Conservation (phyloP, 2,113 vertebrate species). For the Vicugna pacos region DNA sequence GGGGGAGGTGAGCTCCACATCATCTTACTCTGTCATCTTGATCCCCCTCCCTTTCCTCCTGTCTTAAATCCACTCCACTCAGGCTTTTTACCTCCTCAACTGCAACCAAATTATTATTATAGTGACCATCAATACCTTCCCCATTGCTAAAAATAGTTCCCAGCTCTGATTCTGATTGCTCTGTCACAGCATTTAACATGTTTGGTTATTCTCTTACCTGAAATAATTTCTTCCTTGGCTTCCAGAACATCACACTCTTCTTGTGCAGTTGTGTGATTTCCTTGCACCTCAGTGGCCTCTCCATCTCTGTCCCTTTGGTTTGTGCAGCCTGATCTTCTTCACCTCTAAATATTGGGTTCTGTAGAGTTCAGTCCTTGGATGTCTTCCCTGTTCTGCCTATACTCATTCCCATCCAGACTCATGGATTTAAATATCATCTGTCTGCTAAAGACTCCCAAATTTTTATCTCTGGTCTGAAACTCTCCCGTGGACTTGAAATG, state of each 20-base stretch:
- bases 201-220: not conserved
- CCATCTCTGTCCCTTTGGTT: not conserved
- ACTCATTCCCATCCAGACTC: not conserved
- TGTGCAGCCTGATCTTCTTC: not conserved
- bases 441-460: not conserved
- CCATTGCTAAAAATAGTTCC: not conserved
- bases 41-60: not conserved
- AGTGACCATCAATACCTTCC: not conserved
- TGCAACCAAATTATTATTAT: not conserved
- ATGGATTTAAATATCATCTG: not conserved
- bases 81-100: not conserved
- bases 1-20: not conserved
- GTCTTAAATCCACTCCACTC: not conserved
- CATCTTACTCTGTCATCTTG: not conserved
- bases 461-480: not conserved
- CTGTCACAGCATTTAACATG: not conserved
- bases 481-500: not conserved
- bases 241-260: not conserved
- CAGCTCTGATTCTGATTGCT: not conserved
- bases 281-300: not conserved
- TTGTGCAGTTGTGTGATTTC: not conserved
- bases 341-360: not conserved
- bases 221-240: conserved; percentile 20
- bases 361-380: not conserved
- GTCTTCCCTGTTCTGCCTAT: not conserved